Percentiles rank a stretch among this genome's conserved stretches.
Evolutionary conservation across 2,888 invertebrate species (phyloP).

Genomic region (Colletes collaris): DNA sequence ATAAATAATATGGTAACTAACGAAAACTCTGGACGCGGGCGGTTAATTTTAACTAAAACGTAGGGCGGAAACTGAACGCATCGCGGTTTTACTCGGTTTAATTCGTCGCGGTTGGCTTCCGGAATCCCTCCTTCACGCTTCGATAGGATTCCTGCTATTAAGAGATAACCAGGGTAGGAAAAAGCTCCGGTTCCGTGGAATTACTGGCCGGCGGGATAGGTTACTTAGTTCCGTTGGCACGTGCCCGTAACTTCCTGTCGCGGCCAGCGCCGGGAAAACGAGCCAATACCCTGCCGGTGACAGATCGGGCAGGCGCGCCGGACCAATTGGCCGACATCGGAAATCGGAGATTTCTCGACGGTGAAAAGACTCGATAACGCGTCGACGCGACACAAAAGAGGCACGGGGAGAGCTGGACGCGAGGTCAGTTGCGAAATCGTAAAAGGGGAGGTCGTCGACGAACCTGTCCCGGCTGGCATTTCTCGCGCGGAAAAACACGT

Average conservation of each 20-base stretch:
- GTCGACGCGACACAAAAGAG: constrained; percentile 47
- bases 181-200: constrained; percentile 4
- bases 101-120: background rate
- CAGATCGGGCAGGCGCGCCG: constrained; percentile 54
- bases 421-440: constrained; percentile 39
- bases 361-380: constrained; percentile 51
- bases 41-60: too few species aligned
- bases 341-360: constrained; percentile 52
- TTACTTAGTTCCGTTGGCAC: constrained; percentile 63
- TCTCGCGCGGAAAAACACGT: constrained; percentile 11
- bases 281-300: constrained; percentile 66
- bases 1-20: too few species aligned
- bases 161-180: constrained; percentile 28
- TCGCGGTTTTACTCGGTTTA: constrained; percentile 4
- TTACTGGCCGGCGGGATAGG: constrained; percentile 38
- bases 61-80: too few species aligned
- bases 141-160: background rate
- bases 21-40: too few species aligned
- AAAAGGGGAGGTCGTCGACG: constrained; percentile 10
- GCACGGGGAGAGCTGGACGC: background rate
- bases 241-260: constrained; percentile 66
- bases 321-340: constrained; percentile 62
- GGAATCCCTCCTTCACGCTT: background rate
- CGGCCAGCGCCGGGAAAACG: constrained; percentile 58
- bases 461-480: constrained; percentile 32